Base-by-base conservation (phyloP, 2,888 invertebrate genomes). In the Pollenia labialis region DNA sequence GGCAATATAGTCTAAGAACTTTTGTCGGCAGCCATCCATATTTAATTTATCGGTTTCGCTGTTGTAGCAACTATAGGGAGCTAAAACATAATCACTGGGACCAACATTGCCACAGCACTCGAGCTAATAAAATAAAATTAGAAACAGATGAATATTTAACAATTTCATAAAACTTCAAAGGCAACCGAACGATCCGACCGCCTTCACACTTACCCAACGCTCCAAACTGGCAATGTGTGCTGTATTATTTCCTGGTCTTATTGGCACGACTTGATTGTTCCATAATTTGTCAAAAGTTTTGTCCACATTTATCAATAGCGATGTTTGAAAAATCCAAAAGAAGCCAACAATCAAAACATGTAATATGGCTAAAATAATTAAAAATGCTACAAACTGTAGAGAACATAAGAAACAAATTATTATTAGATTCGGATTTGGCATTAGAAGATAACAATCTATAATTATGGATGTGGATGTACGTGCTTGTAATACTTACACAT, bases 101-200 rank as follows among this genome's bases (percentile, higher is more conserved):
- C 92, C 89, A 56, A 80, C 79, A 87, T 91, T 92, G 84, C 92
- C 92, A 32, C 92, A 92, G 79, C 92, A 92, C 16, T 91, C 90
- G 76, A 92, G 89, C 92, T 92, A 75, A 4, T 75, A 58, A 72
- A 50, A 54, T 7, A 44, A 9, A 50, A 46, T 58, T 12, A 60
- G 40, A 50, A 2, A 60, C 12, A 56, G 1, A 44, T 12, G 23
- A 74, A 69, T 12, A 42, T 7, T 48, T 11, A 9, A 23, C 7
- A 64, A 68, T 56, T 10, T 14, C n/a, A 14, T 66, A 16, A 32
- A 46, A 64, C 12, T 56, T 84, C 71, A 77, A 84, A 68, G 46
- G 16, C 52, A 18, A n/a, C 9, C n/a, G 6, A 42, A 46, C 58
- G 9, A 18, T 12, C 9, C 18, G 6, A 23, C 54, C 58, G 4